Evolutionary conservation across 2,797 vertebrate genomes (phyloP), one percentile per base, ranked within the genome.

Genomic region (Labeo calbasu): DNA sequence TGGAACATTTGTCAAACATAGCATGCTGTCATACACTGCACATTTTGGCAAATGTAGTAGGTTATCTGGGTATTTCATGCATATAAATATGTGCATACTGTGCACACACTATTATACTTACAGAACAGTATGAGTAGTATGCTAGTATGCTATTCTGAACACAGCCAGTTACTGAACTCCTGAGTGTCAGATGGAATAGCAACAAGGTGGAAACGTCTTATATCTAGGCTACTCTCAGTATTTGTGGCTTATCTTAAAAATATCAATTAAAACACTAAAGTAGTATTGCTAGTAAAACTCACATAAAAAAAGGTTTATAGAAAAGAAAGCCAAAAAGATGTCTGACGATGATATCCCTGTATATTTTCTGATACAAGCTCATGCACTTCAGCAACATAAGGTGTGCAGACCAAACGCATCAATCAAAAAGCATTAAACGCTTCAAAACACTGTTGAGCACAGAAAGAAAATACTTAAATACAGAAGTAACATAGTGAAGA

Each of bases 301-400:
- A 7, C 46, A 53, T 65, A 36, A 51, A 14, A 14, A 61, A 59
- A 69, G 15, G 21, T 36, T 11, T 36, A 13, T 11, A 40, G 28
- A 51, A 65, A 65, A 53, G 25, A 23, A 65, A 65, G 14, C 6
- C 2, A 14, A 79, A 79, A 80, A 43, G 68, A 81, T 63, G 61
- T 43, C 69, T 72, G 23, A 53, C 8, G 10, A 50, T 4, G 32
- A 65, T 40, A 15, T 51, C 21, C 25, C 15, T 63, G 57, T 63
- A 17, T 66, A 53, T 46, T 40, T 40, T 76, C 40, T 51, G 25
- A 63, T 48, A 65, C 19, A 53, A 51, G 25, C 25, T 51, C 46
- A 79, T 21, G 71, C 57, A 43, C 59, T 53, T 73, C 4, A 66
- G 13, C 5, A 51, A 36, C 46, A 40, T 75, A 40, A 15, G 53